Evolutionary conservation across 2,888 invertebrate species (phyloP).

Genomic region (Sialis lutaria): DNA sequence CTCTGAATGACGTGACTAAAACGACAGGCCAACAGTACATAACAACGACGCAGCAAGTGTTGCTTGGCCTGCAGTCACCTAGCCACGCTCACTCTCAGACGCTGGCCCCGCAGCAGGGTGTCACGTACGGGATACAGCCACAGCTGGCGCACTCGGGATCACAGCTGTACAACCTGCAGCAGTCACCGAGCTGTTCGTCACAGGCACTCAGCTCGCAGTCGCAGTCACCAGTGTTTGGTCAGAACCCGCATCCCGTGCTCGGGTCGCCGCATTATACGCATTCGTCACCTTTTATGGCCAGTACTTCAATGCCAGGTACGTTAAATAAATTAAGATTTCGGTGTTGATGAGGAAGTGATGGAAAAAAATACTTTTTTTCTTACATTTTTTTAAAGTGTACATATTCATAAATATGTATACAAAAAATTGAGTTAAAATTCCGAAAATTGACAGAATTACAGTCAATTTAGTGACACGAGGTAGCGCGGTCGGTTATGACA

Average conservation of each 20-base stretch:
- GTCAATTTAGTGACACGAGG: no score
- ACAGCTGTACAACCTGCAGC: conserved; percentile 4
- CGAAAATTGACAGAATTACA: no score
- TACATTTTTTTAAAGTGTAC: no score
- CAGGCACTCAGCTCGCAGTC: conserved; percentile 20
- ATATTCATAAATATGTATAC: no score
- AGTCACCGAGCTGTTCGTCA: neutral
- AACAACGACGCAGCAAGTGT: neutral
- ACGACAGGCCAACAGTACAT: neutral
- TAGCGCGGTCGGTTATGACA: no score
- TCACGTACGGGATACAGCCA: neutral
- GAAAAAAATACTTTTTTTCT: no score
- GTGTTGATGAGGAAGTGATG: no score
- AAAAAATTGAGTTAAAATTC: no score
- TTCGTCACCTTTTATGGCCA: conserved; percentile 6
- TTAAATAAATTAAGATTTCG: conserved; percentile 2
- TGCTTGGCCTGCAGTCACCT: neutral
- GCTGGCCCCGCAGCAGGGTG: neutral
- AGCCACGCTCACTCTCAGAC: neutral
- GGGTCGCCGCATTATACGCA: conserved; percentile 6
- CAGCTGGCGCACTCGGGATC: conserved; percentile 4
- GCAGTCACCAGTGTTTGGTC: conserved; percentile 14
- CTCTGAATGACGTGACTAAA: conserved; percentile 10
- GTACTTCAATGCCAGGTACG: conserved; percentile 25
- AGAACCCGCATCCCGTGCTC: conserved; percentile 21